Base-by-base conservation (phyloP, 2,888 invertebrate genomes). In the Salticus scenicus region DNA sequence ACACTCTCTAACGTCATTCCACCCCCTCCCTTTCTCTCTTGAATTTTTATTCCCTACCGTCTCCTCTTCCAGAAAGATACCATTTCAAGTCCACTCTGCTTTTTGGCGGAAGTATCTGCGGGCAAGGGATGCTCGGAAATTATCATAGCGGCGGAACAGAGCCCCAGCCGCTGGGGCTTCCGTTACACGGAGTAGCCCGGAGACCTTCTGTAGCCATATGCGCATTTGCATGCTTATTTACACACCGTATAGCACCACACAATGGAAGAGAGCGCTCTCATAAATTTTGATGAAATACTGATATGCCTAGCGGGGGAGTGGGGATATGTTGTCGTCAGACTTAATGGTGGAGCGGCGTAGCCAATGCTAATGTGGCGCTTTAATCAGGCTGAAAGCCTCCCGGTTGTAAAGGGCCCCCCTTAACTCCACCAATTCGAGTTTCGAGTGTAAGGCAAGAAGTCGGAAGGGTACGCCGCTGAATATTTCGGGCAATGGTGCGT, bases 191-290 rank as follows among this genome's bases (percentile, higher is more conserved):
- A 14, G 66, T 1, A 31, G 63, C 27, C 74, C 42, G 37, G 41
- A 67, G 51, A 77, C 74, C 85, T 69, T 75, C 79, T 85, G 75
- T 85, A 76, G 76, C 86, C 86, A 86, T 86, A 86, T 86, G 86
- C 75, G 80, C 86, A 76, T 86, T 86, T 80, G 80, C 86, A 86
- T 86, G 86, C 80, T 72, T 80, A 80, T 80, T 86, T 86, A 86
- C 86, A 80, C 86, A 85, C 79, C 71, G 77, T 79, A 85, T 69
- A 85, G 71, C 71, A 51, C 71, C 72, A 27, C 66, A 80, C 80
- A 80, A 86, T 80, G 72, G 42, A 24, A 31, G 4, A 37, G 64
- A 79, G 75, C 41, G 73, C 77, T 51, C 80, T 86, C 86, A 86
- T 86, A 86, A 86, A 86, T 86, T 86, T 86, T 80, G 86, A 86